phyloP scores from a whole-genome alignment of 2,797 vertebrate species.

The Onychomys leucogaster region DNA sequence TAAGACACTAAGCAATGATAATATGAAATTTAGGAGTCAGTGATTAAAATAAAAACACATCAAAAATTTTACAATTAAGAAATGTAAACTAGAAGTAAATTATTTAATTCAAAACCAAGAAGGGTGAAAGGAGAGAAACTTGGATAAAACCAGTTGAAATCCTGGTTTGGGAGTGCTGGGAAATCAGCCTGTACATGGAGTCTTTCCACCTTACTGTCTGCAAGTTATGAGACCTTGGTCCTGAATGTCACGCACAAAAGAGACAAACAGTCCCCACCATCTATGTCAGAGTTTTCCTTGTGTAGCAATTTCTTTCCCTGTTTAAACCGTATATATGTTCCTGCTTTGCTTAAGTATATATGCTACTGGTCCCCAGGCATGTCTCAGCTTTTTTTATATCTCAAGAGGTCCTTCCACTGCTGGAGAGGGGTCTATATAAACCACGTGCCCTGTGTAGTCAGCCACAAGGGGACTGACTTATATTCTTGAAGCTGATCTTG shows the following conservation, averaged over 20 bases:
- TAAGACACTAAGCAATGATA: background rate
- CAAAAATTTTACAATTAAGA: background rate
- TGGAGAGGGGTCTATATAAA: no score
- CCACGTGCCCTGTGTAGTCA: background rate
- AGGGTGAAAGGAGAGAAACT: background rate
- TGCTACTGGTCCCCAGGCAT: background rate
- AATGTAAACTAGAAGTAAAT: background rate
- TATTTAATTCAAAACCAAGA: background rate
- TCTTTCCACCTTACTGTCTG: background rate
- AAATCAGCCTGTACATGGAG: no score
- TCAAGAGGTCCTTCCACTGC: background rate
- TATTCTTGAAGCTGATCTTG: background rate
- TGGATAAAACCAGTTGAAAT: background rate
- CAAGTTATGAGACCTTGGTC: background rate
- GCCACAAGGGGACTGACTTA: background rate
- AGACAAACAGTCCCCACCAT: background rate
- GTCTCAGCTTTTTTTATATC: background rate
- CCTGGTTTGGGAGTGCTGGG: background rate
- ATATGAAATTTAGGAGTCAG: background rate
- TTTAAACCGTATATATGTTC: background rate
- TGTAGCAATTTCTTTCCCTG: background rate
- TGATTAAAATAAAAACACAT: background rate
- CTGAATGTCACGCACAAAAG: no score
- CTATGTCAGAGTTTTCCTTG: background rate
- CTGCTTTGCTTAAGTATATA: background rate